Percentiles rank a stretch among this genome's conserved stretches.
These are phyloP conservation scores for Gnatocerus cornutus DNA, from an alignment of 2,888 invertebrate species.

Conservation along the genomic window DNA sequence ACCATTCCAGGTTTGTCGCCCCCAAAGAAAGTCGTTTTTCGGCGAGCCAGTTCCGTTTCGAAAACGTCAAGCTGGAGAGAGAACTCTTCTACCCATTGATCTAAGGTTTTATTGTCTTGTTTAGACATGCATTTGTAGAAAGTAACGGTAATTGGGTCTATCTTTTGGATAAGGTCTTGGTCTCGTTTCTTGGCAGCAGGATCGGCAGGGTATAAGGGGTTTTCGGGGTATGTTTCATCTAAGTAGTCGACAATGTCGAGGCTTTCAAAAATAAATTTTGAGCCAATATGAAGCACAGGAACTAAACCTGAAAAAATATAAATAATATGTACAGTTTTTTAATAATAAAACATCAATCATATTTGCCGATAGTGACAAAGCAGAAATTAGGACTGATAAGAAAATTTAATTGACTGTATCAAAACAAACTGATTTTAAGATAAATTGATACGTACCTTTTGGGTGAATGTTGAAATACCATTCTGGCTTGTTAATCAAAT, in stretches of 20 bases:
- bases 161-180: slow-evolving; percentile 64
- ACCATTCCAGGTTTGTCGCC: slow-evolving; percentile 67
- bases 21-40: slow-evolving; percentile 63
- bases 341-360: too few relatives aligned
- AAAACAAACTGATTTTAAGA: background rate
- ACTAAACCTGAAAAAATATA: slow-evolving; percentile 70
- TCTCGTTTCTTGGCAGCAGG: slow-evolving; percentile 60
- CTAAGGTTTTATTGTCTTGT: slow-evolving; percentile 58
- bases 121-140: slow-evolving; percentile 59
- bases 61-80: slow-evolving; percentile 61
- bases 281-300: slow-evolving; percentile 69
- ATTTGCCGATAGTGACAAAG: too few relatives aligned
- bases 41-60: slow-evolving; percentile 62
- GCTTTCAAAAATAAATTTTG: slow-evolving; percentile 72
- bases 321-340: too few relatives aligned
- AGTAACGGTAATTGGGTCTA: slow-evolving; percentile 56
- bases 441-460: slow-evolving; percentile 70
- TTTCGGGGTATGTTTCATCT: slow-evolving; percentile 59
- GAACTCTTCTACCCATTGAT: slow-evolving; percentile 58
- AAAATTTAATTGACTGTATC: too few relatives aligned
- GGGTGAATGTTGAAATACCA: slow-evolving; percentile 82
- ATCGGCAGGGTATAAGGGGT: background rate
- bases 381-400: too few relatives aligned
- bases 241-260: slow-evolving; percentile 72
- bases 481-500: slow-evolving; percentile 85